Evolutionary conservation across 2,797 vertebrate species (phyloP).

Genomic region (Dallia pectoralis): DNA sequence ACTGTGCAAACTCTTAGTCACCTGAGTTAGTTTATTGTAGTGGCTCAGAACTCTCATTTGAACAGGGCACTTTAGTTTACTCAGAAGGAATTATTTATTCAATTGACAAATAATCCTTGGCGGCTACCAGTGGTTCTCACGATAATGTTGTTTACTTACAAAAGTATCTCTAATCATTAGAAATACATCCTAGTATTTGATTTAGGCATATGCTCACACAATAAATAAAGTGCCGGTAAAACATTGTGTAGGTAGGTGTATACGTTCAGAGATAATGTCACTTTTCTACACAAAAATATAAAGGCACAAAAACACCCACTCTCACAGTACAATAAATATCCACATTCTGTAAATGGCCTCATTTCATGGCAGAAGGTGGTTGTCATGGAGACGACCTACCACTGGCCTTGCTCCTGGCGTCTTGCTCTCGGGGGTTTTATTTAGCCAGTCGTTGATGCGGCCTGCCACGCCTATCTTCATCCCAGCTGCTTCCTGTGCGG

Average conservation of each 20-base stretch:
- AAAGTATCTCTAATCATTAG: not conserved
- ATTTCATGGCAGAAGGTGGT: conserved; percentile 14
- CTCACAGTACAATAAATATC: not conserved
- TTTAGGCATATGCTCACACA: not conserved
- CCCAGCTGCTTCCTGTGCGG: conserved; percentile 90
- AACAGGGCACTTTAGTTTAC: not conserved
- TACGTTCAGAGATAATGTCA: not conserved
- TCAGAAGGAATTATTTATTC: not conserved
- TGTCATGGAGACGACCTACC: conserved; percentile 73
- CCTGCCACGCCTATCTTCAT: conserved; percentile 97
- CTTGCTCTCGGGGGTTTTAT: conserved; percentile 94
- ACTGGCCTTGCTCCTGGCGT: conserved; percentile 85
- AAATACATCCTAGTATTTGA: not conserved
- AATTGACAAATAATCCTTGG: not conserved
- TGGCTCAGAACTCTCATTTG: too few relatives aligned
- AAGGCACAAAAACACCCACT: not conserved
- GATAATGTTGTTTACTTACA: not conserved
- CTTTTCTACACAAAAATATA: not conserved
- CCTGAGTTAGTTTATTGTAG: too few relatives aligned
- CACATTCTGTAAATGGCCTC: too few relatives aligned
- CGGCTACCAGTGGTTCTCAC: not conserved
- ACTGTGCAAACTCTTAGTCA: too few relatives aligned
- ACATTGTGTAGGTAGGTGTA: not conserved
- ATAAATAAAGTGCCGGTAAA: not conserved
- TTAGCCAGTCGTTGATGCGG: conserved; percentile 98